Evolutionary conservation across 2,113 vertebrate species (phyloP).

Genomic region (Daphoenositta chrysoptera): DNA sequence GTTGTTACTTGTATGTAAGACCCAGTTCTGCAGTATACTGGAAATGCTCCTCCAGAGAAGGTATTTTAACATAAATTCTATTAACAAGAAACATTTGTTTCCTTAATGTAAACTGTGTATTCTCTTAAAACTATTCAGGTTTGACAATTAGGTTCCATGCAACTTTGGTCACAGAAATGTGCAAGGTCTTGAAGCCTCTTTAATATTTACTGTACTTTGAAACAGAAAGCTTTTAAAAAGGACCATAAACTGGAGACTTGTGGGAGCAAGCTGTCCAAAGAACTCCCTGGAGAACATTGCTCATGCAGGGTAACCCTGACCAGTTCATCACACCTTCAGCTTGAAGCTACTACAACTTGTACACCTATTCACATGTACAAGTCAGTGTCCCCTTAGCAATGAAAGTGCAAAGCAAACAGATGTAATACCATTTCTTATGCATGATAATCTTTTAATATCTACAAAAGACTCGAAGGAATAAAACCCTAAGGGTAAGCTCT

Average conservation of each 20-base stretch:
- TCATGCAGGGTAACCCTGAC: neutral
- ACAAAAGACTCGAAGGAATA: conserved; percentile 20
- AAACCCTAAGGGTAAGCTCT: neutral
- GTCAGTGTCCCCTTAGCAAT: neutral
- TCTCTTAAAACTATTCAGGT: neutral
- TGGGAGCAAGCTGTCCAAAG: neutral
- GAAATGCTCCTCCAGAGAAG: neutral
- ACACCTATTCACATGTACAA: neutral
- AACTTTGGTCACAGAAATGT: neutral
- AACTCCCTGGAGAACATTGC: neutral
- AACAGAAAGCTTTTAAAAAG: neutral
- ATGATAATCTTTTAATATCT: conserved; percentile 56
- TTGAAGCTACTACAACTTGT: neutral
- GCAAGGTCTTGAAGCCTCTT: neutral
- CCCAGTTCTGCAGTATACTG: neutral
- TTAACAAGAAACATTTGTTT: neutral
- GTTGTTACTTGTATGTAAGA: neutral
- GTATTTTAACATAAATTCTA: neutral
- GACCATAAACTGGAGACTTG: neutral
- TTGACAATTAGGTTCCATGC: neutral
- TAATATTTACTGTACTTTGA: neutral
- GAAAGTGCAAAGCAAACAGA: neutral
- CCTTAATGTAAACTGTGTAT: neutral
- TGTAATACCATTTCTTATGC: conserved; percentile 32
- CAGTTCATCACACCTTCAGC: neutral